Base-by-base conservation (phyloP, 2,888 invertebrate genomes). In the Lamproptera curius region DNA sequence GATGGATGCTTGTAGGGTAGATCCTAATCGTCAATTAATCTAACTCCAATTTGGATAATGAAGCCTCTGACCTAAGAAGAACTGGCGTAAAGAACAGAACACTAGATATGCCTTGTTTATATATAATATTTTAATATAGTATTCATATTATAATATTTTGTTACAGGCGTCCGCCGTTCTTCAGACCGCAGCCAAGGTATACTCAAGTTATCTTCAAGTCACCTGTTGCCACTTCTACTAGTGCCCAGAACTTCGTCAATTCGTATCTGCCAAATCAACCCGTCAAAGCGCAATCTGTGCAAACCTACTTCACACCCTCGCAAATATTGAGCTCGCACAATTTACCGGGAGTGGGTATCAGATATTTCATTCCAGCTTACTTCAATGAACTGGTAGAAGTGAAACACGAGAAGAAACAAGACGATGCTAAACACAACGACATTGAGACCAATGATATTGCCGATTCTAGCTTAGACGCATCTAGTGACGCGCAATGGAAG, bases 211-310 rank as follows among this genome's bases (percentile, higher is more conserved):
- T 73, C 10, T 79, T 69, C 67, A 73, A 70, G 53, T 58, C 57
- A 37, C 69, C 76, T 8, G 6, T 20, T 20, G 60, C 71, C 2
- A 86, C 63, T 65, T 84, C 70, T 45, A 20, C 4, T 6, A 20
- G 6, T 20, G 87, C 78, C 0, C 82, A 85, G 60, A 70, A 74
- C 2, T 86, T 88, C 54, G 86, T 78, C 56, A 85, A 78, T 63
- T 67, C 80, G 0, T 88, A 88, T 59, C 58, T 69, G 28, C 82
- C 83, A 1, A 62, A 51, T 20, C 67, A 67, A 52, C 65, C 73
- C 2, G 58, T 70, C 8, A 63, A 67, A 36, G 70, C 65, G 8
- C 53, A 64, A 46, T 59, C 71, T 2, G 51, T 63, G 0, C 54
- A 53, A n/a, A 61, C 70, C 52, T 76, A 73, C 61, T 73, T 79